A percentile compares a stretch with the other conserved stretches of the same genome.
These are phyloP conservation scores for Trichoplusia ni DNA, from an alignment of 1,140 invertebrate species.

Conservation along the genomic window DNA sequence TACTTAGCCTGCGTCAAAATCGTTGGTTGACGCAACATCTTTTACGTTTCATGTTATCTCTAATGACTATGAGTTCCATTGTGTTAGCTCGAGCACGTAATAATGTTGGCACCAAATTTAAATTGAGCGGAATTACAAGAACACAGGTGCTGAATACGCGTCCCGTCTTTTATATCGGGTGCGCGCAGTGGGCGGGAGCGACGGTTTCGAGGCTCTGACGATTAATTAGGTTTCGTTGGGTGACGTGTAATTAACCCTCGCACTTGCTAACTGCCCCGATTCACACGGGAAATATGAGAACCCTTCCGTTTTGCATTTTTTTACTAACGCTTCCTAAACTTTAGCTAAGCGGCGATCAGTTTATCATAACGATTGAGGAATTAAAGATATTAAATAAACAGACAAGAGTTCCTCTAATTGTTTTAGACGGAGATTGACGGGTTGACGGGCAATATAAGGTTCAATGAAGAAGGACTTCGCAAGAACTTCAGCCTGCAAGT, in stretches of 20 bases:
- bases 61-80: slow-evolving; percentile 27
- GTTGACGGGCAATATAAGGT: slow-evolving; percentile 93
- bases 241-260: slow-evolving; percentile 54
- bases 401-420: slow-evolving; percentile 59
- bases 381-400: slow-evolving; percentile 38
- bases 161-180: slow-evolving; percentile 51
- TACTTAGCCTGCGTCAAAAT: slow-evolving; percentile 23
- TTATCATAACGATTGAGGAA: neutral
- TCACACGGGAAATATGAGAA: slow-evolving; percentile 34
- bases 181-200: slow-evolving; percentile 19
- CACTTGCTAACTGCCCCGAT: slow-evolving; percentile 36
- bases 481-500: slow-evolving; percentile 96
- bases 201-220: slow-evolving; percentile 32
- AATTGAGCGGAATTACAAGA: slow-evolving; percentile 52
- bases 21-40: neutral
- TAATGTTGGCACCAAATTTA: slow-evolving; percentile 48
- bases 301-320: slow-evolving; percentile 22
- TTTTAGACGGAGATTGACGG: slow-evolving; percentile 94
- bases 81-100: slow-evolving; percentile 27
- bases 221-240: slow-evolving; percentile 58
- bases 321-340: neutral
- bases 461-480: slow-evolving; percentile 92
- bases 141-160: slow-evolving; percentile 60
- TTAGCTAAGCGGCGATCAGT: neutral
- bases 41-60: slow-evolving; percentile 22